A percentile compares a stretch with the other conserved stretches of the same genome.
Evolutionary conservation across 1,140 invertebrate genomes (phyloP).

Genomic region (Ganaspis sp.): DNA sequence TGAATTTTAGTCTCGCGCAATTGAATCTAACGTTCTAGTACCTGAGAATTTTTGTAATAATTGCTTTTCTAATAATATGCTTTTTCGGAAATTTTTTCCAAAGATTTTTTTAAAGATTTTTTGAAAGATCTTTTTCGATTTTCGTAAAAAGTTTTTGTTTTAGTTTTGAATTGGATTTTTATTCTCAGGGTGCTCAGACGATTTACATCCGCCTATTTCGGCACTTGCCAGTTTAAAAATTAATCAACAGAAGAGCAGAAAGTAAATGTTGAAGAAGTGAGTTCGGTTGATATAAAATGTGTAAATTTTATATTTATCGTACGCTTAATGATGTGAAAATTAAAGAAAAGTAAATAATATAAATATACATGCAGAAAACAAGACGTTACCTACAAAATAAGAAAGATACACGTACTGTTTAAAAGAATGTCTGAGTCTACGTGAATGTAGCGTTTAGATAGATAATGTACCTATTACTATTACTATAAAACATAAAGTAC

Average conservation of each 20-base stretch:
- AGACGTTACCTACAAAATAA: conserved; percentile 42
- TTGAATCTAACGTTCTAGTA: neutral
- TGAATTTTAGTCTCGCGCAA: neutral
- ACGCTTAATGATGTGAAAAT: conserved; percentile 32
- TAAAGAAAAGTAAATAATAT: conserved; percentile 35
- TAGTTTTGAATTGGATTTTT: neutral
- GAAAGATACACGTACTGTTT: neutral
- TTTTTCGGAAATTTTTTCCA: neutral
- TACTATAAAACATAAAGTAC: conserved; percentile 26
- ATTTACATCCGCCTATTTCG: conserved; percentile 22
- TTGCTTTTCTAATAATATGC: neutral
- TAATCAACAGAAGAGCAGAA: conserved; percentile 18
- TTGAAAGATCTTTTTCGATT: neutral
- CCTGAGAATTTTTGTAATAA: neutral
- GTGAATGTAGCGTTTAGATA: conserved; percentile 60
- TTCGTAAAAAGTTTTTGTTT: neutral
- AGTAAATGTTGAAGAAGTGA: neutral
- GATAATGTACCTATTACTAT: conserved; percentile 56
- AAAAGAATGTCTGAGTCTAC: conserved; percentile 55
- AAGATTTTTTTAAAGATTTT: neutral
- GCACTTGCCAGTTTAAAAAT: conserved; percentile 16
- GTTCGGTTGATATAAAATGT: conserved; percentile 16
- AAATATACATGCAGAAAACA: conserved; percentile 48
- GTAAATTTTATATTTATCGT: conserved; percentile 15
- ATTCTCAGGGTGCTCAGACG: conserved; percentile 1